These are phyloP conservation scores for Drosophila melanosoma DNA, from an alignment of 2,888 invertebrate genomes.

Conservation along the genomic window DNA sequence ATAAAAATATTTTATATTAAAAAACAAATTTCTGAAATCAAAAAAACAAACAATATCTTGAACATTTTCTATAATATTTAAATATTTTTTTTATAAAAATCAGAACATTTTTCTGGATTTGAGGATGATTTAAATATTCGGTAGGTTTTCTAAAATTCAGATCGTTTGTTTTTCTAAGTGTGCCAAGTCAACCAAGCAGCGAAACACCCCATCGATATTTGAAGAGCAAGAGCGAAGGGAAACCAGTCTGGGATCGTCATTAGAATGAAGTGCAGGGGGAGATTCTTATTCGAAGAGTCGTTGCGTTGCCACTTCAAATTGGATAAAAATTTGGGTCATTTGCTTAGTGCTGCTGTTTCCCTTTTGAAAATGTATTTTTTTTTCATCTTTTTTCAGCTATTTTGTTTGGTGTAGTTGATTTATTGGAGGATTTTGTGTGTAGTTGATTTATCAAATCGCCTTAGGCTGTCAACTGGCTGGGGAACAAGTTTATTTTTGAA, in stretches of 20 bases:
- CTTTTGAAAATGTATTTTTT: conserved; percentile 22
- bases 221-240: conserved; percentile 23
- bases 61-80: too few relatives aligned
- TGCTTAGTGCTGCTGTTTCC: conserved; percentile 37
- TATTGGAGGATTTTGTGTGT: conserved; percentile 63
- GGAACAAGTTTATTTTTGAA: conserved; percentile 57
- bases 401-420: conserved; percentile 54
- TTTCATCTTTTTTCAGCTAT: conserved; percentile 24
- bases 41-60: too few relatives aligned
- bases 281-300: conserved; percentile 30
- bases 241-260: conserved; percentile 37
- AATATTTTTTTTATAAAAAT: background rate
- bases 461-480: conserved; percentile 30
- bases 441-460: conserved; percentile 72
- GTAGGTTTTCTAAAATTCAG: background rate
- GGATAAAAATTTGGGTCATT: conserved; percentile 67
- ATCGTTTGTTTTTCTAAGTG: background rate
- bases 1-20: background rate
- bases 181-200: conserved; percentile 1
- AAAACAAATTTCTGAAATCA: too few relatives aligned
- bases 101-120: background rate
- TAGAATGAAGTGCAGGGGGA: conserved; percentile 27
- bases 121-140: background rate
- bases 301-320: conserved; percentile 47
- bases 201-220: conserved; percentile 18